Percentiles rank a stretch among this genome's conserved stretches.
Evolutionary conservation across 2,888 invertebrate genomes (phyloP).

Genomic region (Flexamia atlantica): DNA sequence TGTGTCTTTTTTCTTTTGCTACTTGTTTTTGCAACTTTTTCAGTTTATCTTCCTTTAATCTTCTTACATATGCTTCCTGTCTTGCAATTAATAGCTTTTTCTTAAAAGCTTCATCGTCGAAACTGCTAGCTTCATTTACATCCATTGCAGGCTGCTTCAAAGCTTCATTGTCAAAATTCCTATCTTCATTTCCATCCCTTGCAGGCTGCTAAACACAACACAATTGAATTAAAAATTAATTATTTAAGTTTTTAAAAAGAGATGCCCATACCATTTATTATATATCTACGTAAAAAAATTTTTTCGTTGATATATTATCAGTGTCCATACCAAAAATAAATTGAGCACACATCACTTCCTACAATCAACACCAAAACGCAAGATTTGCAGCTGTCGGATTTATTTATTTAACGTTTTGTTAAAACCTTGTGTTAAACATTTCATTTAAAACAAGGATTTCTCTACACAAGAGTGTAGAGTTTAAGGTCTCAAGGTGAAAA

Average conservation of each 20-base stretch:
- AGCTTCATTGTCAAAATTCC: background rate
- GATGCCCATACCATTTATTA: too few species aligned
- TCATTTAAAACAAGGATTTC: background rate
- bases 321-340: conserved; percentile 6
- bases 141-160: conserved; percentile 17
- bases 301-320: too few species aligned
- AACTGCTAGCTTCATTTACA: conserved; percentile 1
- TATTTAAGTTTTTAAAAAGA: background rate
- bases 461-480: background rate
- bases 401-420: conserved; percentile 5
- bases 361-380: background rate
- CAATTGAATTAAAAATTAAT: background rate
- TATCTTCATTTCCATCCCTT: conserved; percentile 16
- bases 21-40: conserved; percentile 21
- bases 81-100: conserved; percentile 22
- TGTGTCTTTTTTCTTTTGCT: conserved; percentile 26
- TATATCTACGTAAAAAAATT: too few species aligned
- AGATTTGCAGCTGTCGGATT: background rate
- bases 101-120: conserved; percentile 10
- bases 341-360: background rate
- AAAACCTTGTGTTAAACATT: too few species aligned
- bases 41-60: conserved; percentile 13
- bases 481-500: background rate
- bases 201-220: conserved; percentile 3
- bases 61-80: conserved; percentile 10